Evolutionary conservation across 1,140 invertebrate species (phyloP).

Genomic region (Nautilus pompilius): DNA sequence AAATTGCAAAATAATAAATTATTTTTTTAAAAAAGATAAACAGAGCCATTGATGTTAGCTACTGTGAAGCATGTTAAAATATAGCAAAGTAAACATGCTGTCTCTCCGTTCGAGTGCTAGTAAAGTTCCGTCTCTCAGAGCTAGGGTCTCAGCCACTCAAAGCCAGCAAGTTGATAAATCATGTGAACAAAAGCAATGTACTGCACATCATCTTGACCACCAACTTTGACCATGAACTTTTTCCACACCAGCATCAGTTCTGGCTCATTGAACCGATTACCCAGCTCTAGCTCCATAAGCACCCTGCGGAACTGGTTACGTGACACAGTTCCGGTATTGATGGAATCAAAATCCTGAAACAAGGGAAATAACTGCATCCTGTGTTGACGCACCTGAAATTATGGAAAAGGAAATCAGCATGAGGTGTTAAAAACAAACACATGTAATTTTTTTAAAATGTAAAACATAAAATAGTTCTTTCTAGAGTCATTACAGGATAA

Average conservation of each 20-base stretch:
- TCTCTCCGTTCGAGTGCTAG: no score
- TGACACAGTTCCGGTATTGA: constrained; percentile 51
- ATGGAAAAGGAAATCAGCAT: not conserved
- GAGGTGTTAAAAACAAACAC: not conserved
- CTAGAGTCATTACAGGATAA: no score
- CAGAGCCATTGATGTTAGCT: no score
- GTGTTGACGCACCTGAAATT: constrained; percentile 39
- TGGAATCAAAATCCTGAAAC: constrained; percentile 55
- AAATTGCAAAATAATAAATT: no score
- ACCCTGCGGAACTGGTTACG: constrained; percentile 52
- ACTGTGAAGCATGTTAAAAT: no score
- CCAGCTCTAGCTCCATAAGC: constrained; percentile 49
- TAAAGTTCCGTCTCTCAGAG: no score
- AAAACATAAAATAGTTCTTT: not conserved
- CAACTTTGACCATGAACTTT: constrained; percentile 49
- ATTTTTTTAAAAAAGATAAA: no score
- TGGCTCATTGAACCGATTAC: constrained; percentile 38
- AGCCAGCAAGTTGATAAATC: constrained; percentile 49
- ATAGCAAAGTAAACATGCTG: no score
- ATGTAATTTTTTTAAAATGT: not conserved
- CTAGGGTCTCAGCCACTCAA: no score
- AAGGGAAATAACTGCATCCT: constrained; percentile 54
- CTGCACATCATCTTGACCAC: constrained; percentile 48
- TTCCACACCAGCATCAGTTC: constrained; percentile 45
- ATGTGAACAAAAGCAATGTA: constrained; percentile 53